phyloP scores from a whole-genome alignment of 2,113 vertebrate species.

The Dendropsophus ebraccatus region DNA sequence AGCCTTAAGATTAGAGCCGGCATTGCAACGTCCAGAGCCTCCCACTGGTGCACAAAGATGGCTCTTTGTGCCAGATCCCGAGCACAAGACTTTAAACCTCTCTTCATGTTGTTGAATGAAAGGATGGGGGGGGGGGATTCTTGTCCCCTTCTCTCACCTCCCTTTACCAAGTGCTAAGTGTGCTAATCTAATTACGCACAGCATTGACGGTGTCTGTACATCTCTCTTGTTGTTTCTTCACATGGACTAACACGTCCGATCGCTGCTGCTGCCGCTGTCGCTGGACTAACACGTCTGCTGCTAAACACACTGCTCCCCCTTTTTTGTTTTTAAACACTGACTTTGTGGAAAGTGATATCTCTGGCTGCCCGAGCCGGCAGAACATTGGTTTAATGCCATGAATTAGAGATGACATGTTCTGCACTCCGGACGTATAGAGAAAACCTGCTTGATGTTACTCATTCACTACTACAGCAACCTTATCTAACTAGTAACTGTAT shows the following conservation, averaged over 20 bases:
- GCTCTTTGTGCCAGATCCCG: constrained; percentile 37
- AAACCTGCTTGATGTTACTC: not conserved
- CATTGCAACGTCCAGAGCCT: constrained; percentile 39
- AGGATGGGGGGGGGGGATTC: constrained; percentile 22
- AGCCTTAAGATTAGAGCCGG: constrained; percentile 27
- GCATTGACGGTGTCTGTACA: constrained; percentile 54
- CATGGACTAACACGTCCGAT: constrained; percentile 56
- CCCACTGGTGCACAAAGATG: constrained; percentile 28
- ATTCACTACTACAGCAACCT: not conserved
- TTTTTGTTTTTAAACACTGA: constrained; percentile 55
- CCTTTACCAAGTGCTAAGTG: constrained; percentile 58
- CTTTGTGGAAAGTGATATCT: constrained; percentile 42
- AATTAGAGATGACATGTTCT: constrained; percentile 39
- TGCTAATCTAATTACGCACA: constrained; percentile 58
- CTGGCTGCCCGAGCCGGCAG: constrained; percentile 29
- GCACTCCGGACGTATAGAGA: not conserved
- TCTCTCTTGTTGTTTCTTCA: constrained; percentile 56
- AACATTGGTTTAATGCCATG: constrained; percentile 18
- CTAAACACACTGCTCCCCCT: constrained; percentile 52
- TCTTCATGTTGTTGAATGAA: constrained; percentile 48
- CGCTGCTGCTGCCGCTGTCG: constrained; percentile 6
- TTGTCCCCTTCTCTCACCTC: constrained; percentile 47
- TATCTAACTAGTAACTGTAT: too few species aligned
- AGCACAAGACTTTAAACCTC: constrained; percentile 46
- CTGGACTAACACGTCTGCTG: constrained; percentile 53